Percentiles rank a stretch among this genome's conserved stretches.
Conservation (phyloP, 1,140 invertebrate genomes). For the Bombus waltoni region DNA sequence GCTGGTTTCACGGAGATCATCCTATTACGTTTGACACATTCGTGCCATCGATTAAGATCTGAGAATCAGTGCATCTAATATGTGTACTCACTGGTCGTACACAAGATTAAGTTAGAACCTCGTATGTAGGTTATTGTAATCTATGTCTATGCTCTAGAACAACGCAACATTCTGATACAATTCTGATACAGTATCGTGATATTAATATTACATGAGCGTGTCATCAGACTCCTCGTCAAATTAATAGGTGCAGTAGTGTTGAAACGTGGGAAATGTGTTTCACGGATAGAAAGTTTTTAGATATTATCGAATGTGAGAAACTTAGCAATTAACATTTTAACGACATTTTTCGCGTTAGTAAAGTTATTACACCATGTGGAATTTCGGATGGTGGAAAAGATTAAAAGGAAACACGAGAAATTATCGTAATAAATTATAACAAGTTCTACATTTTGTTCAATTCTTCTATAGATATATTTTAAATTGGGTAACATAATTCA, state of each 20-base stretch:
- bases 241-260: not conserved
- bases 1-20: not conserved
- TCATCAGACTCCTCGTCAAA: not conserved
- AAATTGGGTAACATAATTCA: too few species aligned
- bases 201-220: not conserved
- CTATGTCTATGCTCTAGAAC: not conserved
- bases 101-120: constrained; percentile 4
- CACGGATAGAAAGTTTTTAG: not conserved
- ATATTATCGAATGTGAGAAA: not conserved
- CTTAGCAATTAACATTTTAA: not conserved
- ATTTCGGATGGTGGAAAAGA: not conserved
- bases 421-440: not conserved
- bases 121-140: constrained; percentile 4
- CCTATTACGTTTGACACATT: not conserved
- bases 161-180: not conserved
- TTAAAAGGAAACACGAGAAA: not conserved
- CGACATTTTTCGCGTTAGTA: not conserved
- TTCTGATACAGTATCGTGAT: not conserved
- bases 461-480: not conserved
- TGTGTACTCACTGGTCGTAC: not conserved
- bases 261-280: not conserved
- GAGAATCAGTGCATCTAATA: not conserved
- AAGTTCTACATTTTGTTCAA: too few species aligned
- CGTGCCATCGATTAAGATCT: not conserved
- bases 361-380: not conserved